These are phyloP conservation scores for Intellagama lesueurii DNA, from an alignment of 2,797 vertebrate species.

Conservation along the genomic window DNA sequence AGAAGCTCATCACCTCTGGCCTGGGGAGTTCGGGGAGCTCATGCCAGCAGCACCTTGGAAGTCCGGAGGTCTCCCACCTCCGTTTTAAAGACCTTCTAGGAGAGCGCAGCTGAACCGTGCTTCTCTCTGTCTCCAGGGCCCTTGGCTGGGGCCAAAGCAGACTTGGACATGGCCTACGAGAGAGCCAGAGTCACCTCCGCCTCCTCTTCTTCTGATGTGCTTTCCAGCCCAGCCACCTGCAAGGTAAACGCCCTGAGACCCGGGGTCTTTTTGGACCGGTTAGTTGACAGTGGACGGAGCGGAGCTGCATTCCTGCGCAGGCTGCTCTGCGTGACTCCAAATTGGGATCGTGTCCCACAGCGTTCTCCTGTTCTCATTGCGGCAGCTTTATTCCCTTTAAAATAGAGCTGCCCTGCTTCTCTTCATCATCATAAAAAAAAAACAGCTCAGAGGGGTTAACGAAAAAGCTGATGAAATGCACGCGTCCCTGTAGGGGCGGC, in stretches of 20 bases:
- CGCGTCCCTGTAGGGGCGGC: no score
- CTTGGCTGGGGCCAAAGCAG: conserved; percentile 52
- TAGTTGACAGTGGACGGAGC: neutral
- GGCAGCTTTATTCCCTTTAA: neutral
- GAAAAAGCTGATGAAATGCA: neutral
- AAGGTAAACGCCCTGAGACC: conserved; percentile 79
- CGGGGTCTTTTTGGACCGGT: no score
- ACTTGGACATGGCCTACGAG: conserved; percentile 81
- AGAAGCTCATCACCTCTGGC: no score
- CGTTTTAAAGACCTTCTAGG: no score
- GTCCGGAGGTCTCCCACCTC: no score
- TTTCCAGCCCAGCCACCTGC: conserved; percentile 71
- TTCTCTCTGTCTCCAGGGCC: conserved; percentile 44
- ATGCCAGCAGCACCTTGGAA: no score
- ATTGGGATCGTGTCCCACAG: neutral
- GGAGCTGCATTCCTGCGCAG: neutral
- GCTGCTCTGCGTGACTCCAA: neutral
- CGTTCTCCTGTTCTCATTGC: neutral
- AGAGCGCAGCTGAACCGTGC: no score
- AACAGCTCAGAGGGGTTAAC: no score
- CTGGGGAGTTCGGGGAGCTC: no score
- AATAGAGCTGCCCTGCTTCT: neutral
- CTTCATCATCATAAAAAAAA: neutral
- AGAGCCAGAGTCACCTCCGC: conserved; percentile 73
- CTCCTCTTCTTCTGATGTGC: conserved; percentile 76